Conservation (phyloP, 2,888 invertebrate genomes). For the Dasysyrphus tricinctus region DNA sequence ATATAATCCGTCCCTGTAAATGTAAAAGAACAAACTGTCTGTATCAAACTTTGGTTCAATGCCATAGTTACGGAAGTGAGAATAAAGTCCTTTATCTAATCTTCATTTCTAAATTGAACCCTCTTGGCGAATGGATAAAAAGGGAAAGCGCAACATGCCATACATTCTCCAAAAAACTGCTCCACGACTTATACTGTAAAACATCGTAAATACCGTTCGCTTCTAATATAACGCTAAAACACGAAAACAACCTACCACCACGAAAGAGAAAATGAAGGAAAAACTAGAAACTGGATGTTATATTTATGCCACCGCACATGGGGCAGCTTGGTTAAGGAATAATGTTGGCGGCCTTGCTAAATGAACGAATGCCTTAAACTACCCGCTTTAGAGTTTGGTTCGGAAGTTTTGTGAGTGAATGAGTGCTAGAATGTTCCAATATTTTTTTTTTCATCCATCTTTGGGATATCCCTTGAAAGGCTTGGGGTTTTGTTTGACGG, state of each 20-base stretch:
- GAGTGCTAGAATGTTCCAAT: conserved; percentile 25
- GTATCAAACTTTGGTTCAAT: conserved; percentile 40
- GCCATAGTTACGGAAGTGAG: conserved; percentile 53
- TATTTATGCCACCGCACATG: conserved; percentile 26
- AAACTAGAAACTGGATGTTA: neutral
- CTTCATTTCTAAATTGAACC: conserved; percentile 67
- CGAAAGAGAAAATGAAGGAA: conserved; percentile 5
- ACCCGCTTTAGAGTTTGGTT: conserved; percentile 33
- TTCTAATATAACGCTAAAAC: conserved; percentile 40
- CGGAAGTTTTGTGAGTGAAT: conserved; percentile 43
- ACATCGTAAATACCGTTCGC: conserved; percentile 55
- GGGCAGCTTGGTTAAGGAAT: conserved; percentile 41
- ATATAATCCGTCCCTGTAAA: neutral
- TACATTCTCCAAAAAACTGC: conserved; percentile 26
- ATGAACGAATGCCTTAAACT: conserved; percentile 41
- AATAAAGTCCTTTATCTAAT: conserved; percentile 68
- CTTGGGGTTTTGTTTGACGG: conserved; percentile 33
- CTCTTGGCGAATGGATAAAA: conserved; percentile 15
- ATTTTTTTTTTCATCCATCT: neutral
- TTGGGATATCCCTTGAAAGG: conserved; percentile 34
- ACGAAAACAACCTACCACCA: neutral
- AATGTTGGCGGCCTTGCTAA: conserved; percentile 23
- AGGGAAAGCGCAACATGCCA: conserved; percentile 16
- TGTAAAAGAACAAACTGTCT: conserved; percentile 6
- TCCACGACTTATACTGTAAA: conserved; percentile 28